Evolutionary conservation across 2,113 vertebrate species (phyloP).

Genomic region (Malurus elegans): DNA sequence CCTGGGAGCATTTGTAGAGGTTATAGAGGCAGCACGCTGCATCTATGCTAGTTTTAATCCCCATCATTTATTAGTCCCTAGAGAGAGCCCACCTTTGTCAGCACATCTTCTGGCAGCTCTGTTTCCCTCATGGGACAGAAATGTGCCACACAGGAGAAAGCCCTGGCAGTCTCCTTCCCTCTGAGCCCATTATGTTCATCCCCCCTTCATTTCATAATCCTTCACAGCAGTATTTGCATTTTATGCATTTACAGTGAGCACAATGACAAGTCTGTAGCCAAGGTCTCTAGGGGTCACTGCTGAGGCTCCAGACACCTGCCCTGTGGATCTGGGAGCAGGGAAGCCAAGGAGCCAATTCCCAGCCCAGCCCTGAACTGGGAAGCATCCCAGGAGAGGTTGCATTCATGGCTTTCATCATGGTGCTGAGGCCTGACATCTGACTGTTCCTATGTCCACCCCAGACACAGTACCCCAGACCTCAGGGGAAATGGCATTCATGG

Average conservation of each 20-base stretch:
- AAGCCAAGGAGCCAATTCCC: background rate
- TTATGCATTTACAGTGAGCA: background rate
- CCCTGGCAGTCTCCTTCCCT: background rate
- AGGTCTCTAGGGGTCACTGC: accelerated
- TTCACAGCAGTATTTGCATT: background rate
- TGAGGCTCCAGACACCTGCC: background rate
- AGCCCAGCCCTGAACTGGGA: background rate
- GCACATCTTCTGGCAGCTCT: background rate
- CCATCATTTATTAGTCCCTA: background rate
- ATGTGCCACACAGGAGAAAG: background rate
- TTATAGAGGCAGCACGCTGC: background rate
- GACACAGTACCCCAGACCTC: background rate
- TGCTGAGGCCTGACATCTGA: background rate
- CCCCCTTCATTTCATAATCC: background rate
- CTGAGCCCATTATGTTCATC: background rate
- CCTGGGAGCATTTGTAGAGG: background rate
- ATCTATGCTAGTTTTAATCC: background rate
- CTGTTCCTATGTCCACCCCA: accelerated
- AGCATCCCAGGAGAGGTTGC: background rate
- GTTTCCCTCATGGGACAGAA: background rate
- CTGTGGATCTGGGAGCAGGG: background rate
- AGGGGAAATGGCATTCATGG: accelerated
- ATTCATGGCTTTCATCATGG: accelerated
- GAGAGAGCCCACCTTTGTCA: background rate
- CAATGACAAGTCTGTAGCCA: background rate